Evolutionary conservation across 1,140 invertebrate species (phyloP), one percentile per base, ranked within the genome.

Genomic region (Apis florea): DNA sequence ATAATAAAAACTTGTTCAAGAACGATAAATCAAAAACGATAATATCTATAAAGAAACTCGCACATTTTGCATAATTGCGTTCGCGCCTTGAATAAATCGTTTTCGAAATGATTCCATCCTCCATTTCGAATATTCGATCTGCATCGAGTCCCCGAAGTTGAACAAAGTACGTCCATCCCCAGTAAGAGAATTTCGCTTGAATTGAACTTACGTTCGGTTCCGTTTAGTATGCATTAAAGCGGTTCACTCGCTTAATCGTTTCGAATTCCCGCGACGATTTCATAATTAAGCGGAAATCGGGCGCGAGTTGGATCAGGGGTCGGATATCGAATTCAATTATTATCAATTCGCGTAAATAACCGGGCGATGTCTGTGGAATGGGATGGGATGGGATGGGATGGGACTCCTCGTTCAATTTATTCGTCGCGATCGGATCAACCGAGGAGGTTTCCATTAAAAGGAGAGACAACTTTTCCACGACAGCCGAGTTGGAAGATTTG

Each of bases 191-290:
- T 86, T 86, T 87, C 69, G 82, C 31, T 40, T 82, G 87, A 87
- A 87, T 88, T 51, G 61, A 79, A 67, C 80, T 88, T 88, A 84
- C 82, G 54, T 76, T 66, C 64, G 66, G 67, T 72, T 51, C 64
- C 82, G 81, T 87, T 87, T 87, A 87, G 79, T 87, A 87, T 87
- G 82, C 85, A 87, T 87, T 87, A 87, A 87, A 79, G 74, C 82
- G 78, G 56, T 26, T 56, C 74, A 59, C 49, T 82, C 64, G 78
- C 70, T 82, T 87, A 87, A 84, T 87, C 82, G 79, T 73, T 58
- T 77, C 49, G 77, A 87, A 78, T 81, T 84, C 79, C 51, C 78
- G 49, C 77, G 66, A 82, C 82, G 74, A 40, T 86, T 80, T 78
- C 82, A 82, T 82, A 79, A 87, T 84, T 86, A 74, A 84, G 79